A percentile compares a stretch with the other conserved stretches of the same genome.
These are phyloP conservation scores for Spatulosminthurus flaviceps DNA, from an alignment of 2,888 invertebrate species.

Conservation along the genomic window DNA sequence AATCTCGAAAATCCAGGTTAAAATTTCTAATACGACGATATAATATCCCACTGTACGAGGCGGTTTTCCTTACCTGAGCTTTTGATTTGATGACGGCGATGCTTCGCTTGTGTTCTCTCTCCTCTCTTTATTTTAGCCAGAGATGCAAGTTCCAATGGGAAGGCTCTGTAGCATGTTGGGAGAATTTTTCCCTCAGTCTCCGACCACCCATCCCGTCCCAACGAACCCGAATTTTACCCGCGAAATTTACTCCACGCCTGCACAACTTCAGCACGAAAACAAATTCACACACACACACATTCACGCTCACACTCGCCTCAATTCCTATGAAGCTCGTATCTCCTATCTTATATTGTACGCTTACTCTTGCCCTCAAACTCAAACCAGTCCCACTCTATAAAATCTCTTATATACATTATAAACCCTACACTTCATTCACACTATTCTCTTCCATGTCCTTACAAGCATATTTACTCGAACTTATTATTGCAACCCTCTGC, in stretches of 20 bases:
- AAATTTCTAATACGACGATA: conserved; percentile 10
- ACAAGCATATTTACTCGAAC: no score
- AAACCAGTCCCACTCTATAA: no score
- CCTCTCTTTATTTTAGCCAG: background rate
- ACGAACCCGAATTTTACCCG: conserved; percentile 28
- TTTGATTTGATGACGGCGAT: conserved; percentile 25
- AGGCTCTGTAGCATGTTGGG: conserved; percentile 23
- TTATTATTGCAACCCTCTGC: no score
- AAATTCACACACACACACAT: no score
- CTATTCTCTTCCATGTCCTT: no score
- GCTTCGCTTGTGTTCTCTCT: conserved; percentile 25
- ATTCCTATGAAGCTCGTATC: no score
- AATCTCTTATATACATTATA: no score
- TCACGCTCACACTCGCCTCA: background rate
- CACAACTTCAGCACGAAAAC: background rate
- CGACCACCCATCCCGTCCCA: conserved; percentile 23
- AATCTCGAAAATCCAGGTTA: background rate
- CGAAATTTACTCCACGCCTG: conserved; percentile 27
- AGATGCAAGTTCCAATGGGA: conserved; percentile 24
- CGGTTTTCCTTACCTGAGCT: conserved; percentile 27
- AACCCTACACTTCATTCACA: no score
- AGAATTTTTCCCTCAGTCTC: conserved; percentile 22
- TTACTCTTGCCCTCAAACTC: no score
- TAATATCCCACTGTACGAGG: background rate
- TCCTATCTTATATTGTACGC: no score